Conservation (phyloP, 2,797 vertebrate genomes). For the Sternarchorhynchus goeldii region DNA sequence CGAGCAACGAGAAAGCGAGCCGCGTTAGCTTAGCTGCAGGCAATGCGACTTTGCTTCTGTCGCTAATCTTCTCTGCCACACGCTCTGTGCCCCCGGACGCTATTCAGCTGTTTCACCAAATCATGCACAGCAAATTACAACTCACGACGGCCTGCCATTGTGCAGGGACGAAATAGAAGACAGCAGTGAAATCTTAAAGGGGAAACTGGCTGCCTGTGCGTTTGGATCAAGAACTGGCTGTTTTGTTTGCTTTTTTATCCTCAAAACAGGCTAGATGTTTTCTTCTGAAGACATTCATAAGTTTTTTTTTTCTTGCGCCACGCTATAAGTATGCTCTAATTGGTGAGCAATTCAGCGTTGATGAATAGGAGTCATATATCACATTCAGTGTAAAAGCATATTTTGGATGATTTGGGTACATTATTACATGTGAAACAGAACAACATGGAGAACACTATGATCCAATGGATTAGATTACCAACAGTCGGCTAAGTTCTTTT, state of each 20-base stretch:
- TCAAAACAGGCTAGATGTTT: neutral
- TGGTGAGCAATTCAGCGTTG: too few relatives aligned
- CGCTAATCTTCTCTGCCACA: constrained; percentile 31
- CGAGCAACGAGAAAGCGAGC: constrained; percentile 5
- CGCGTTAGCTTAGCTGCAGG: constrained; percentile 9
- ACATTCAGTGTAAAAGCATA: too few relatives aligned
- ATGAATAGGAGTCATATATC: too few relatives aligned
- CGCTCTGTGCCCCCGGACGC: constrained; percentile 2
- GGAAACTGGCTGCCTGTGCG: constrained; percentile 16
- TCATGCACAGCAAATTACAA: constrained; percentile 38
- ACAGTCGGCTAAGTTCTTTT: neutral
- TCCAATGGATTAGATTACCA: neutral
- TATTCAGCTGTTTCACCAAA: constrained; percentile 25
- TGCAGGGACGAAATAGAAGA: constrained; percentile 12
- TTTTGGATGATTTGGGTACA: too few relatives aligned
- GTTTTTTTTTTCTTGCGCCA: neutral
- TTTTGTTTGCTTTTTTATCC: constrained; percentile 11
- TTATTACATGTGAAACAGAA: too few relatives aligned
- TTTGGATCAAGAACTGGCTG: neutral
- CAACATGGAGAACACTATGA: neutral
- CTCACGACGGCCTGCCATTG: constrained; percentile 21
- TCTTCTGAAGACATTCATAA: neutral
- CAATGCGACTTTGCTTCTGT: constrained; percentile 16
- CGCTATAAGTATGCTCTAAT: too few relatives aligned
- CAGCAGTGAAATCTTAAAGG: constrained; percentile 12